Base-by-base conservation (phyloP, 1,140 invertebrate species). In the Ceratitis capitata region DNA sequence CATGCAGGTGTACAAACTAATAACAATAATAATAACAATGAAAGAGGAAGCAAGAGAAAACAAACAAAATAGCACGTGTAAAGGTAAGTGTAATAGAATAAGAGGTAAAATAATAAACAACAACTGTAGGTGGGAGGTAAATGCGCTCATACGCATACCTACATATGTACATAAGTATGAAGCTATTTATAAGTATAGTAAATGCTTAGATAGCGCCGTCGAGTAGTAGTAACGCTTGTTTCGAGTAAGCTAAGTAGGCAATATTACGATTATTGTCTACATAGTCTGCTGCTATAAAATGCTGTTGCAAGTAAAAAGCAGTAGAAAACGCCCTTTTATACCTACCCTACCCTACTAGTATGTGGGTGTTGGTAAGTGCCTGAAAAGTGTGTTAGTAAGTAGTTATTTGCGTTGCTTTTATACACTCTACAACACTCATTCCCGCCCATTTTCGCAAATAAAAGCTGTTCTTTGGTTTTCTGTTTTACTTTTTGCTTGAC, bases 21-120 rank as follows among this genome's bases (percentile, higher is more conserved):
- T 69, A 69, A 69, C 32, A 69, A 69, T 69, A 69, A 69, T 69
- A 69, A 69, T 69, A 69, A 69, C 61, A 69, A 69, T 69, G 61
- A 69, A 69, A 69, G 26, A 1, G 58, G 26, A 61, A 32, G 61
- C 32, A 35, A 69, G 39, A 12, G 78, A 12, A 26, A 45, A 51
- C n/a, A 42, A 82, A 23, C 42, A 49, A n/a, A 45, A 82, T 26
- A 47, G 49, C 42, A 45, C 14, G n/a, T 14, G n/a, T 19, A 5
- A 82, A 42, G 2, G n/a, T 3, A 23, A 82, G 7, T n/a, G 49
- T 19, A 78, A 78, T 39, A 42, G 39, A 14, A 74, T 4, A 42
- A 78, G 26, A 14, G 14, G 10, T 82, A 9, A 14, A 23, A 47
- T 10, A 82, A 23, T 47, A 82, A 82, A 82, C 78, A 47, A 49